phyloP scores from a whole-genome alignment of 2,888 invertebrate genomes.

The Drosophila limbata region DNA sequence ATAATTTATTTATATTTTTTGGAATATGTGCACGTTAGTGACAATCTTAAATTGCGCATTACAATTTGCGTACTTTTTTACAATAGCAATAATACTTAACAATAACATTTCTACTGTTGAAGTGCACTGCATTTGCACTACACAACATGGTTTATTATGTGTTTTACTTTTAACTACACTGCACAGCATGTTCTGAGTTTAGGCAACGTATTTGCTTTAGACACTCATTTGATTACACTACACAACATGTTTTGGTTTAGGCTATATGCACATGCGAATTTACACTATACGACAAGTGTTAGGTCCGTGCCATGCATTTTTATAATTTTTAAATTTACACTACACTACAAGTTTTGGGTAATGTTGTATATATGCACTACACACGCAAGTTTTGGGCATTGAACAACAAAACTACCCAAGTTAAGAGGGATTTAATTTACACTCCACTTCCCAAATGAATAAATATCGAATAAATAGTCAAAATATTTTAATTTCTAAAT shows the following conservation, averaged over 20 bases:
- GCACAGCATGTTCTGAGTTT: not conserved
- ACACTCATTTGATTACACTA: not conserved
- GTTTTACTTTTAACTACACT: not conserved
- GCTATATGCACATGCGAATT: not conserved
- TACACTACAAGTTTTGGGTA: not conserved
- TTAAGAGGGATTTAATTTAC: not conserved
- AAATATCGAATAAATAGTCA: not conserved
- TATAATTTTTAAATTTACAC: not conserved
- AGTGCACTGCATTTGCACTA: conserved; percentile 10
- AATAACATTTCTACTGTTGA: not conserved
- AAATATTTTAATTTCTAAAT: not conserved
- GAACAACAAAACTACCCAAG: not conserved
- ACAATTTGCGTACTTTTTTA: not conserved
- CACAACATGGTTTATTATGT: not conserved
- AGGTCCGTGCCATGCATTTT: not conserved
- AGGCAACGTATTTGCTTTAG: not conserved
- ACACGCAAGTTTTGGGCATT: not conserved
- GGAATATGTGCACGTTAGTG: not conserved
- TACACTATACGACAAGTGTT: not conserved
- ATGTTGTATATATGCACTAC: not conserved
- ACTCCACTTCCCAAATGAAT: not conserved
- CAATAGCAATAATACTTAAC: too few species aligned
- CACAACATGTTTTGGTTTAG: not conserved
- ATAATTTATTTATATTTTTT: not conserved
- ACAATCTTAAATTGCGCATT: conserved; percentile 4